Evolutionary conservation across 2,797 vertebrate species (phyloP).

Genomic region (Acipenser ruthenus): DNA sequence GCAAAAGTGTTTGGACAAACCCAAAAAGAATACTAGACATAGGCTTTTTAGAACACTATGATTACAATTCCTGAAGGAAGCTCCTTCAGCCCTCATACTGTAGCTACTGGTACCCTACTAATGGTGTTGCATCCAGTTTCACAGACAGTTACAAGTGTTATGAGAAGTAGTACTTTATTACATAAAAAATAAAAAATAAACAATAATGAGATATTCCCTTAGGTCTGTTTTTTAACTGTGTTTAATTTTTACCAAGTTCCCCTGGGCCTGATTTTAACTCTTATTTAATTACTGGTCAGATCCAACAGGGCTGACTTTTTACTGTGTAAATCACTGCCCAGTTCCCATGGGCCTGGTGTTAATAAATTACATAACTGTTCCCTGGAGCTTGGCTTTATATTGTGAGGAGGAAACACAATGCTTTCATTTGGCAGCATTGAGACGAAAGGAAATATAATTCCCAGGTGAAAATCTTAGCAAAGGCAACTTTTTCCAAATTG

Average conservation of each 20-base stretch:
- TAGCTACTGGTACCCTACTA: no score
- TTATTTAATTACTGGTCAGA: neutral
- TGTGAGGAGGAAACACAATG: neutral
- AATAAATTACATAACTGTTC: conserved; percentile 2
- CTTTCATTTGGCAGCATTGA: neutral
- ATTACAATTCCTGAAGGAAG: no score
- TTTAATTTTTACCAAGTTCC: neutral
- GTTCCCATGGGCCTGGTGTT: neutral
- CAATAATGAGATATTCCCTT: neutral
- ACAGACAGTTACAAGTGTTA: no score
- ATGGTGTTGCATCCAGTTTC: no score
- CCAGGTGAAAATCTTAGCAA: neutral
- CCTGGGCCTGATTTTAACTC: neutral
- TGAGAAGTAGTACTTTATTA: no score
- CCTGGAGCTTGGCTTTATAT: neutral
- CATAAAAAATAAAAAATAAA: no score
- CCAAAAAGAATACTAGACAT: no score
- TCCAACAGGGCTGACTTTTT: neutral
- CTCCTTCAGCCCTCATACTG: no score
- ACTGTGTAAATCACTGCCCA: neutral
- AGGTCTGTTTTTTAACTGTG: neutral
- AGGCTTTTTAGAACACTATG: no score
- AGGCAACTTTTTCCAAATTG: neutral
- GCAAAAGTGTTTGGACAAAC: no score
- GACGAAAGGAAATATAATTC: neutral